Evolutionary conservation across 2,888 invertebrate genomes (phyloP), one percentile per base, ranked within the genome.

Genomic region (Phaedon cochleariae): DNA sequence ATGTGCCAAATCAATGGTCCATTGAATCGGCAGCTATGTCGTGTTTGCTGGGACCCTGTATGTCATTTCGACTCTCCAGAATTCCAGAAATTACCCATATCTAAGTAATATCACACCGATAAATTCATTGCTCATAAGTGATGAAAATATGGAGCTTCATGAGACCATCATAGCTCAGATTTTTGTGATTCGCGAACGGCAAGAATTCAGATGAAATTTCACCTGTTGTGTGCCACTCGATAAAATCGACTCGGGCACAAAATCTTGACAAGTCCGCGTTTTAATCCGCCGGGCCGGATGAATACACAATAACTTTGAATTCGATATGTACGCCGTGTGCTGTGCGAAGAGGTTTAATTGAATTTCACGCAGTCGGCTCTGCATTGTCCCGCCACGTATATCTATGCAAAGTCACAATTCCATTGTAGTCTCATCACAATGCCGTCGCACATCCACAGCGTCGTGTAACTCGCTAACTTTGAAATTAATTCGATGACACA

Each of bases 371-470:
- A 69, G 74, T 76, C 76, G 76, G 75, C 73, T 77, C 75, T 69
- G 77, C 74, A 79, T 79, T 79, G 77, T 79, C 73, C 68, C 74
- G 53, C 53, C 45, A 76, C 77, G 77, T 79, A 79, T 80, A 78
- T 79, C 80, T 79, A 80, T 80, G 81, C 81, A 80, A 80, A 82
- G 81, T 82, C 81, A 81, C 81, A 82, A 79, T 80, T 81, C 81
- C 70, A 80, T 81, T 81, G 80, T 80, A 68, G 76, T 77, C 76
- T 64, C 59, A 62, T 74, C 73, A 80, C 79, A 80, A 80, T 79
- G 74, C 76, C 74, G 74, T 15, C 73, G 75, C 77, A 48, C 60
- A 79, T 75, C 76, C 77, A 77, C 79, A 3, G 26, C 79, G 78
- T 41, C 34, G 15, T 41, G 15, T 77, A 80, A 80, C 80, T 79